Evolutionary conservation across 1,140 invertebrate genomes (phyloP), one percentile per base, ranked within the genome.

Genomic region (Habropoda laboriosa): DNA sequence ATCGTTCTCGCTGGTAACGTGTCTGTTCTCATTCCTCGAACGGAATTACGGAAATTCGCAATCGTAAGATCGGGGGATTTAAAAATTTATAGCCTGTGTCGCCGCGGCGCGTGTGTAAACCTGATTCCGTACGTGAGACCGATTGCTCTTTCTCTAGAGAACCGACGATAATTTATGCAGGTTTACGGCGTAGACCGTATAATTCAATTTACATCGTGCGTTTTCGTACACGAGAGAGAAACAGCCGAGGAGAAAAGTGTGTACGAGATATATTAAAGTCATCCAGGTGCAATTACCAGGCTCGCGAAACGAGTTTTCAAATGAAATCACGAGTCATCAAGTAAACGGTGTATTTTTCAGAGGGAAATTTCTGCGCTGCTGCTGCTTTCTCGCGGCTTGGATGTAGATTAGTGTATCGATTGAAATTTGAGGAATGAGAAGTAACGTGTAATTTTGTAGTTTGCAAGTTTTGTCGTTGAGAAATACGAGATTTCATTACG

Each of bases 221-320:
- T 30, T 10, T 45, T 40, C 42, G 16, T 10, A 30, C 13, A 2
- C 4, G 7, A 7, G 7, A 18, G 8, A 10, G 10, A 8, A 21
- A 13, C n/a, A n/a, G n/a, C n/a, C n/a, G 24, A 12, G 24, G 42
- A 21, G 47, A 45, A 30, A 16, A 7, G 3, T 5, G 4, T 1
- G 24, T 8, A 21, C 16, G 18, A 21, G 63, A 47, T 45, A 4
- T 7, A 47, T 30, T 66, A 47, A 66, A 27, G 30, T 24, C 8
- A 18, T 42, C 24, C 63, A 12, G 40, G 42, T 27, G 40, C 21
- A 42, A 66, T 66, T 66, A 66, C 40, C 27, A 30, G 16, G n/a
- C 32, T 32, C 3, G 42, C 24, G 42, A 30, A 66, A 64, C n/a
- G 61, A 66, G 63, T 47, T 66, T 47, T 47, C 38, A 30, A 66